These are phyloP conservation scores for Oxyruncus cristatus DNA, from an alignment of 2,113 vertebrate species.

Conservation along the genomic window DNA sequence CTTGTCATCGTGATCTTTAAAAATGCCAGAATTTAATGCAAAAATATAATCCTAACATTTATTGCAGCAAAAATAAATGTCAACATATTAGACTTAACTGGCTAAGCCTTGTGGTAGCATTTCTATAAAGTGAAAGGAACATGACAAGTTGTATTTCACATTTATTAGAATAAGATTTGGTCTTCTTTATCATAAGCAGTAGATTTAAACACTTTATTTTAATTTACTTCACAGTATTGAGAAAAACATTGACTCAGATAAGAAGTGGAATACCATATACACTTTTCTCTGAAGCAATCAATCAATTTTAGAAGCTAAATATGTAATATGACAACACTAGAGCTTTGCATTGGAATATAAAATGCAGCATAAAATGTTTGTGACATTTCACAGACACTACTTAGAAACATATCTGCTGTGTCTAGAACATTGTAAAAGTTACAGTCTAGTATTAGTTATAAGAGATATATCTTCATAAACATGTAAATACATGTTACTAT, in stretches of 20 bases:
- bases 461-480: not conserved
- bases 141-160: slow-evolving; percentile 79
- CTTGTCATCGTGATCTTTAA: slow-evolving; percentile 84
- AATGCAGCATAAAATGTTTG: slow-evolving; percentile 40
- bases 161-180: slow-evolving; percentile 78
- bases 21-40: slow-evolving; percentile 84
- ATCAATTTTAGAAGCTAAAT: slow-evolving; percentile 70
- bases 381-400: not conserved
- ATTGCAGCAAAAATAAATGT: slow-evolving; percentile 84
- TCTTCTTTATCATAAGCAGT: slow-evolving; percentile 78
- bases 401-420: not conserved
- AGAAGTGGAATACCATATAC: slow-evolving; percentile 57
- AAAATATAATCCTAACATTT: slow-evolving; percentile 86
- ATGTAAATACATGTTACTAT: not conserved
- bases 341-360: slow-evolving; percentile 40
- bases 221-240: slow-evolving; percentile 73
- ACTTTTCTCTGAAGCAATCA: slow-evolving; percentile 62
- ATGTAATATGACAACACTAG: slow-evolving; percentile 61
- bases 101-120: slow-evolving; percentile 77
- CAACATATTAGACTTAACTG: slow-evolving; percentile 83
- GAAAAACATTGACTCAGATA: slow-evolving; percentile 72
- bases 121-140: slow-evolving; percentile 76
- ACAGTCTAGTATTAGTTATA: not conserved
- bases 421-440: not conserved
- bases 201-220: slow-evolving; percentile 81